Base-by-base conservation (phyloP, 2,113 vertebrate species). In the Paramormyrops kingsleyae region DNA sequence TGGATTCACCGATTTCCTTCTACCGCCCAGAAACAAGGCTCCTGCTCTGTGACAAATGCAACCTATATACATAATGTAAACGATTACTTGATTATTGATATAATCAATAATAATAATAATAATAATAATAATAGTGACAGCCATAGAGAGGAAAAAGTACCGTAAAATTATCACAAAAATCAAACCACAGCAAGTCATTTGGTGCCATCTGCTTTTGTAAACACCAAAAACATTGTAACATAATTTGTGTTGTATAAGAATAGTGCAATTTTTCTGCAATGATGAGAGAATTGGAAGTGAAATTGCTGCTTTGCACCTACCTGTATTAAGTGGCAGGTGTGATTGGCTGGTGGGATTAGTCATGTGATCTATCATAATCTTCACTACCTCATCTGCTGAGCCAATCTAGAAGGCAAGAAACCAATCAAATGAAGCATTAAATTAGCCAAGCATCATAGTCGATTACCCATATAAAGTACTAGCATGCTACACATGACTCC, bases 281-380 rank as follows among this genome's bases (percentile, higher is more conserved):
- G 74, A 42, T 17, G 74, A 80, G 35, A 77, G 5, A 39, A 35
- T 19, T 50, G 49, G 8, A 47, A 12, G 83, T 86, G 47, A 86
- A 31, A 31, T 49, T 46, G 8, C 46, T n/a, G 9, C 39, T 85
- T 49, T 59, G 53, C 49, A 87, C 85, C 93, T 90, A 98, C 98
- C 97, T 2, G 96, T 90, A 21, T 89, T 91, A 46, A 99, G 92
- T 0, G 95, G 87, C 90, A 99, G 94, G 39, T 90, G 95, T 44
- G 97, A 98, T 19, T 96, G 95, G 0, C 91, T 99, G 90, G 95
- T 93, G 15, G 96, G 90, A 86, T 95, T 92, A 0, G 95, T 98
- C 97, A 99, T 99, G 94, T 99, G 98, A 86, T 96, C 93, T 0
- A 99, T 94, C 96, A 99, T 97, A 0, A 93, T 95, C 44, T 94